Base-by-base conservation (phyloP, 1,140 invertebrate species). In the Aricia agestis region DNA sequence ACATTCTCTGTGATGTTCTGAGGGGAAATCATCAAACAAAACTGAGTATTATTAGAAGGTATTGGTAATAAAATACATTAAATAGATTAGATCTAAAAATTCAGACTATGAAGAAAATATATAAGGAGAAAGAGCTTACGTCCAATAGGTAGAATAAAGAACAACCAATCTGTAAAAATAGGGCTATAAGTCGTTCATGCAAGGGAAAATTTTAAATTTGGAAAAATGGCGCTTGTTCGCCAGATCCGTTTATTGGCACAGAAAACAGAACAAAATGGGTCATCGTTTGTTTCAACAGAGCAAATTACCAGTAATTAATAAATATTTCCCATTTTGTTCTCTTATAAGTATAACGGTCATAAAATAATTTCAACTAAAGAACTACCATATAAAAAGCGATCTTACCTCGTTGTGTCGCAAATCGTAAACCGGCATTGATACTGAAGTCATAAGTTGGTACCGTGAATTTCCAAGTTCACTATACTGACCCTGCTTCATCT, bases 1-100 rank as follows among this genome's bases (percentile, higher is more conserved):
- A 97, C 95, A 94, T 96, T 95, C 95, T 97, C 96, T 93, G 96
- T 97, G 95, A 98, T 96, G 94, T 97, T 97, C 96, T 97, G 95
- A 90, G 87, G 90, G 89, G 90, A 89, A 92, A 92, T 79, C 85
- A 89, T 86, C 85, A 92, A 91, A 90, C 83, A 91, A 89, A 91
- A 89, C 85, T 83, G 84, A 88, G 77, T 82, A 83, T 89, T 87
- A 90, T 91, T 89, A 90, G 82, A 86, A 85, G 77, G 82, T 78
- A 87, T 74, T 82, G 59, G 59, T 78, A 75, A 82, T 77, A 78
- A 72, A 76, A 69, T 75, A 76, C 70, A 76, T 18, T 76, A 70
- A 71, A 76, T 71, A 72, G 69, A 74, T 67, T 17, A 74, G 68
- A 61, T 18, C 67, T 32, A 69, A 74, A 69, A 45, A 79, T 59